A percentile compares a stretch with the other conserved stretches of the same genome.
Evolutionary conservation across 92 coral and sea anemone species (phyloP).

Genomic region (Epizoanthus rinbou): DNA sequence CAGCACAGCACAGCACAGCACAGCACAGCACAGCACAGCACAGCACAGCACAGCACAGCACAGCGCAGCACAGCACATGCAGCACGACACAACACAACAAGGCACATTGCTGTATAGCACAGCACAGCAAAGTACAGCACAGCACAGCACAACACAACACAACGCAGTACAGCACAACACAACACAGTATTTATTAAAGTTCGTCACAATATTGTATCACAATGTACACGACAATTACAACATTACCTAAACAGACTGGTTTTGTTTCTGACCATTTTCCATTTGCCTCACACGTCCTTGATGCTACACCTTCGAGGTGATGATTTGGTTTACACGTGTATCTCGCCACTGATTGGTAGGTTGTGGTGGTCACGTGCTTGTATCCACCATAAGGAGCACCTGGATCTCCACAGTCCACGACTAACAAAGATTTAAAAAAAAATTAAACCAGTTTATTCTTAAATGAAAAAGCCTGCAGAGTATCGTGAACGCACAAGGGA

Average conservation of each 20-base stretch:
- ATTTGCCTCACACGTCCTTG: slow-evolving; percentile 71
- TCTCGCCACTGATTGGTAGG: slow-evolving; percentile 74
- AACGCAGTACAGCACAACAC: no score
- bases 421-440: slow-evolving; percentile 21
- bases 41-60: no score
- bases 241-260: slow-evolving; percentile 87
- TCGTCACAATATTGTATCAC: background rate
- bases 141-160: no score
- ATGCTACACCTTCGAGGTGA: slow-evolving; percentile 85
- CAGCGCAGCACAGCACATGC: no score
- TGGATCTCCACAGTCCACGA: slow-evolving; percentile 85
- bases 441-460: background rate
- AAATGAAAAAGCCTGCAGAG: background rate
- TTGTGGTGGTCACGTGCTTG: slow-evolving; percentile 64
- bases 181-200: no score
- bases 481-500: no score
- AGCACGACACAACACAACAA: no score
- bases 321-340: slow-evolving; percentile 82
- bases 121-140: no score
- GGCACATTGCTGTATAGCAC: no score
- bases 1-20: no score
- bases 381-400: slow-evolving; percentile 77
- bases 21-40: no score
- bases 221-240: background rate
- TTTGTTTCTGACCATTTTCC: slow-evolving; percentile 85